These are phyloP conservation scores for Troglohyphantes excavatus DNA, from an alignment of 2,888 invertebrate species.

Conservation along the genomic window DNA sequence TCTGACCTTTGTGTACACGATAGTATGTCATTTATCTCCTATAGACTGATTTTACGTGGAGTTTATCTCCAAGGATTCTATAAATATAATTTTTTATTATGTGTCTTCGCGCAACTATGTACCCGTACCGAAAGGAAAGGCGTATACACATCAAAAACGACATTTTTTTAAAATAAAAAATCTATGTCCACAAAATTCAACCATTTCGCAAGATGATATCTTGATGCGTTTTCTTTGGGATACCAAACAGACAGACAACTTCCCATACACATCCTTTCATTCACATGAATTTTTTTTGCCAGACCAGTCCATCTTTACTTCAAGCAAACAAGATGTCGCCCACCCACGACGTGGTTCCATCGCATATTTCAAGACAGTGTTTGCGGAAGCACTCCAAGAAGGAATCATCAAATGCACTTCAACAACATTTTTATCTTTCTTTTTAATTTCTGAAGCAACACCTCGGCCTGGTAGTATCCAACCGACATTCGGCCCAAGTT, in stretches of 20 bases:
- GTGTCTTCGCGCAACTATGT: no score
- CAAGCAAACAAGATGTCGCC: slow-evolving; percentile 7
- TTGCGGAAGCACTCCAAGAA: slow-evolving; percentile 37
- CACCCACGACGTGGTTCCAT: slow-evolving; percentile 23
- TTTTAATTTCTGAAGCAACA: background rate
- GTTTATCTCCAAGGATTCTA: no score
- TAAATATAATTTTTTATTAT: no score
- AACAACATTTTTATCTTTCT: background rate
- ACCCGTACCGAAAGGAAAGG: no score
- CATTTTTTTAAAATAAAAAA: no score
- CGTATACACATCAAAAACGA: no score
- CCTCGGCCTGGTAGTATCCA: background rate
- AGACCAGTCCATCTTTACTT: background rate
- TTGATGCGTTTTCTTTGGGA: background rate
- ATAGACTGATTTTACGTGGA: no score
- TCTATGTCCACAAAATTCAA: no score
- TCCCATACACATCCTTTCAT: background rate
- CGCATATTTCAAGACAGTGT: slow-evolving; percentile 29
- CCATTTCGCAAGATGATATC: no score
- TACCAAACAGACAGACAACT: background rate
- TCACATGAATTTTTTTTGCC: background rate
- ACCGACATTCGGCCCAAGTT: background rate
- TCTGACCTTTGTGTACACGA: no score
- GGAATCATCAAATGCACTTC: slow-evolving; percentile 36
- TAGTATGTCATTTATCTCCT: no score